phyloP scores from a whole-genome alignment of 2,113 vertebrate genomes.

The Microcebus jonahi region DNA sequence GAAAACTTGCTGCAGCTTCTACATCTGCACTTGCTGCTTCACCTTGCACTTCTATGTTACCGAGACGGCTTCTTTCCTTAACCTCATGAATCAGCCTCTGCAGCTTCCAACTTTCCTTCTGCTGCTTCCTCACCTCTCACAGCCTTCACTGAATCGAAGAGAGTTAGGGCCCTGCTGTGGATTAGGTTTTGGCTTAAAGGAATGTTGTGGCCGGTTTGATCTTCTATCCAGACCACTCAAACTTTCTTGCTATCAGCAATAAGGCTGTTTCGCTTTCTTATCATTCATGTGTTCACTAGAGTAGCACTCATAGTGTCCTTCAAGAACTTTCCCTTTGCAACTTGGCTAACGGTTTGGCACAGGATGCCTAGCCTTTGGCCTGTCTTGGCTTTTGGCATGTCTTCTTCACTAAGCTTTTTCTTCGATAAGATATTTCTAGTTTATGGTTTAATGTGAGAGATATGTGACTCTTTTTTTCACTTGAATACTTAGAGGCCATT shows the following conservation, averaged over 20 bases:
- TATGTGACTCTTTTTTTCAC: not conserved
- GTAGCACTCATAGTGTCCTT: not conserved
- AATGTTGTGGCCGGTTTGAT: not conserved
- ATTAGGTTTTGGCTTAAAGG: not conserved
- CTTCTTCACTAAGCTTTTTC: not conserved
- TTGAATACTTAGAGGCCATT: not conserved
- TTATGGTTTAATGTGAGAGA: not conserved
- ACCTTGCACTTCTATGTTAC: not conserved
- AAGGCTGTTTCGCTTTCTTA: not conserved
- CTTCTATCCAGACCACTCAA: not conserved
- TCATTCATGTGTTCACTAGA: not conserved
- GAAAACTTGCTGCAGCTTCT: not conserved
- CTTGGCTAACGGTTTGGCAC: not conserved
- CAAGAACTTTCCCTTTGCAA: not conserved
- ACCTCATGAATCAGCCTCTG: not conserved
- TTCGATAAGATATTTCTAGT: not conserved
- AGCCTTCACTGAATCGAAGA: not conserved
- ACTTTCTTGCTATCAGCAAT: not conserved
- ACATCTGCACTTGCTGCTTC: not conserved
- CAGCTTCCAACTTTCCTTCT: not conserved
- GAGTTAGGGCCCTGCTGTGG: not conserved
- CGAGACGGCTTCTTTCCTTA: not conserved
- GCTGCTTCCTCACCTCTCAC: not conserved
- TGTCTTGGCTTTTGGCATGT: not conserved
- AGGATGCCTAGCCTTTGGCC: not conserved